These are phyloP conservation scores for Hoplodrina blanda DNA, from an alignment of 2,888 invertebrate species.

Conservation along the genomic window DNA sequence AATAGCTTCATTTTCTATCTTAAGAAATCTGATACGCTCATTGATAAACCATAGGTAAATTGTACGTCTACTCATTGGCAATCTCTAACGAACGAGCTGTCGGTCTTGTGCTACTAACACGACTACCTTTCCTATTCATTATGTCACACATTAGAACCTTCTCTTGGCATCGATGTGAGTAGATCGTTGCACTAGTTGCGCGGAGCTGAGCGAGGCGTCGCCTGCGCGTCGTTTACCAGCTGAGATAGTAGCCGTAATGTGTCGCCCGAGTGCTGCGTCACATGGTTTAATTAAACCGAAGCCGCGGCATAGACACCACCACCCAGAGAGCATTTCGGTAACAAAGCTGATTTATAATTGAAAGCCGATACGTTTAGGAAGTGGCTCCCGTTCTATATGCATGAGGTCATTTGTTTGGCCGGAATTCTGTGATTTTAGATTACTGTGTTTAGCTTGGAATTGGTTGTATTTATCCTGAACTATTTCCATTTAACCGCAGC, in stretches of 20 bases:
- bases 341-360: conserved; percentile 64
- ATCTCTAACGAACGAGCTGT: background rate
- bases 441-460: conserved; percentile 35
- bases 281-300: conserved; percentile 65
- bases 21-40: background rate
- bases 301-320: conserved; percentile 51
- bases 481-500: conserved; percentile 13
- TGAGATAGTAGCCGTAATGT: conserved; percentile 63
- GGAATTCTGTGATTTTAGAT: conserved; percentile 47
- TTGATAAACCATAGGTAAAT: background rate
- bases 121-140: background rate
- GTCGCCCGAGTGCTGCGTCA: conserved; percentile 54
- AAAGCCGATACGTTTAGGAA: conserved; percentile 62
- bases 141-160: background rate
- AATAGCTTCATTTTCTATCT: background rate
- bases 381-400: conserved; percentile 55
- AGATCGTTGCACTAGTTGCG: conserved; percentile 31
- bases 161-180: conserved; percentile 9
- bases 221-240: conserved; percentile 59
- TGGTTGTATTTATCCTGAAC: conserved; percentile 18
- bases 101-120: background rate
- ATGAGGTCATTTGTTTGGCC: conserved; percentile 54
- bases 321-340: conserved; percentile 52
- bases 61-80: too few relatives aligned
- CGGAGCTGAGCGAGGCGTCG: conserved; percentile 30